A percentile compares a stretch with the other conserved stretches of the same genome.
Evolutionary conservation across 2,113 vertebrate genomes (phyloP).

Genomic region (Rhea pennata): DNA sequence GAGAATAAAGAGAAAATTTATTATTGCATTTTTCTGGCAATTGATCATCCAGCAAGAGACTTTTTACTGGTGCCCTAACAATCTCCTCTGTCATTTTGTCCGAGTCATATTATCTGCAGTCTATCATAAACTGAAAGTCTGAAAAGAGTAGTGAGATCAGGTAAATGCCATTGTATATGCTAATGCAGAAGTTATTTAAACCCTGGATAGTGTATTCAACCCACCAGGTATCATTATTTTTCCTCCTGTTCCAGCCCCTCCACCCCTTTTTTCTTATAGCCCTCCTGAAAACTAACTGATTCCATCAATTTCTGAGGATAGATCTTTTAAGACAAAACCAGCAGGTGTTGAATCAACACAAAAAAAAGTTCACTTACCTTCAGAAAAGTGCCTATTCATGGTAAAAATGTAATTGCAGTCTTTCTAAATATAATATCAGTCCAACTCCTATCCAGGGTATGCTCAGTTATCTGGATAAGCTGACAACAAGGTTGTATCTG

Average conservation of each 20-base stretch:
- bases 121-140: neutral
- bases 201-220: neutral
- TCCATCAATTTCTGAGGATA: neutral
- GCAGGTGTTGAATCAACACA: neutral
- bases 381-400: neutral
- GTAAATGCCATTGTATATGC: neutral
- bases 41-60: neutral
- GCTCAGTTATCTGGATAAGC: neutral
- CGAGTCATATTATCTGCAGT: neutral
- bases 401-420: neutral
- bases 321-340: neutral
- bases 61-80: neutral
- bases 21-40: neutral
- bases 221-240: too few species aligned
- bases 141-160: neutral
- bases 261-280: neutral
- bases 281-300: neutral
- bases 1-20: neutral
- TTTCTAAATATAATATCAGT: neutral
- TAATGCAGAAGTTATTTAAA: neutral
- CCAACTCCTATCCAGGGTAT: neutral
- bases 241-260: too few species aligned
- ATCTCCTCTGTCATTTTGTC: neutral
- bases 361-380: neutral
- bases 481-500: neutral